A percentile compares a stretch with the other conserved stretches of the same genome.
Conservation (phyloP, 2,888 invertebrate species). For the Cantharis flavilabris region DNA sequence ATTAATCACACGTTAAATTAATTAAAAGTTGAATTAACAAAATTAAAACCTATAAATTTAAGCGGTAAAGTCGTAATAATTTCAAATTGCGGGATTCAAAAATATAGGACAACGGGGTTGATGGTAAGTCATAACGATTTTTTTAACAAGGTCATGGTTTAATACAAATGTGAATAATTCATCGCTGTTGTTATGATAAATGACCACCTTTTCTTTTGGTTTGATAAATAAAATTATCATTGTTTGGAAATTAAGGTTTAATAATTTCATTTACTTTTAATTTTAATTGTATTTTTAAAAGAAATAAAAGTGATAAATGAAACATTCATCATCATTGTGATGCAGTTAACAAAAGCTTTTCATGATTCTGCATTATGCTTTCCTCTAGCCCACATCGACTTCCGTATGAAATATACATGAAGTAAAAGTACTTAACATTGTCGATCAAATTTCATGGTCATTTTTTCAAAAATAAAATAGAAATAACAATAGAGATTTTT, state of each 20-base stretch:
- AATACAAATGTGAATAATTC: slow-evolving; percentile 9
- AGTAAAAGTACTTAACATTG: background rate
- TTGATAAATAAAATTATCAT: background rate
- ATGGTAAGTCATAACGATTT: slow-evolving; percentile 9
- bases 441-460: background rate
- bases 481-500: background rate
- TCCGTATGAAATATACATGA: background rate
- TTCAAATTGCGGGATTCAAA: background rate
- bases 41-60: background rate
- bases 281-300: background rate
- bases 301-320: background rate
- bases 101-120: background rate
- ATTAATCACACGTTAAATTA: background rate
- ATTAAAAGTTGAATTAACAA: background rate
- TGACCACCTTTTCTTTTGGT: background rate
- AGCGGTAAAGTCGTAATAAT: background rate
- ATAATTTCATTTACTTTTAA: background rate
- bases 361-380: background rate
- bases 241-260: background rate
- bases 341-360: background rate
- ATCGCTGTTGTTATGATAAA: background rate
- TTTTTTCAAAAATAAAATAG: background rate
- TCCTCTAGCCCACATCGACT: background rate
- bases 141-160: slow-evolving; percentile 11
- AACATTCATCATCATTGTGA: background rate